Percentiles rank a stretch among this genome's conserved stretches.
These are phyloP conservation scores for Axea sp. DNA, from an alignment of 2,888 invertebrate species.

Conservation along the genomic window DNA sequence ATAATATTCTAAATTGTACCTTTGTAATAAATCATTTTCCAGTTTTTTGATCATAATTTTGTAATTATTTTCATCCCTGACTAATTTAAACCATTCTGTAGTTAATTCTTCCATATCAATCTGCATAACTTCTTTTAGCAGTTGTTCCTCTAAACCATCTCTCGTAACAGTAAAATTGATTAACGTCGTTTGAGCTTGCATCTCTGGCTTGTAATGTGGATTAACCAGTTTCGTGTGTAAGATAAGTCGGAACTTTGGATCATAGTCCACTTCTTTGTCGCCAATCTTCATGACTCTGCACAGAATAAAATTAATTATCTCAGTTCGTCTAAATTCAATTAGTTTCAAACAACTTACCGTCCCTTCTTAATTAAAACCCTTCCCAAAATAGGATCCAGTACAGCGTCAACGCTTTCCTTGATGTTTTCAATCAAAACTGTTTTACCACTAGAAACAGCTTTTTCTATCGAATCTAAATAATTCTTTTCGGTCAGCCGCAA, in stretches of 20 bases:
- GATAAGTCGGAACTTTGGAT: slow-evolving; percentile 89
- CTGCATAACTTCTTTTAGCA: slow-evolving; percentile 95
- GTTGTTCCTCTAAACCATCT: slow-evolving; percentile 95
- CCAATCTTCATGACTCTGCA: slow-evolving; percentile 88
- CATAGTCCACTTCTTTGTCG: slow-evolving; percentile 94
- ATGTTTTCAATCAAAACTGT: slow-evolving; percentile 93
- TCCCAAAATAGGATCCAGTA: slow-evolving; percentile 92
- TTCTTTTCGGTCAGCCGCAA: slow-evolving; percentile 89
- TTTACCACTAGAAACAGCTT: slow-evolving; percentile 86
- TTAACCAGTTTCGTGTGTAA: slow-evolving; percentile 96
- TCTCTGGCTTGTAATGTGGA: slow-evolving; percentile 97
- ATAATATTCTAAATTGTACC: slow-evolving; percentile 61
- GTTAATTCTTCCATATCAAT: slow-evolving; percentile 95
- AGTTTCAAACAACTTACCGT: slow-evolving; percentile 79
- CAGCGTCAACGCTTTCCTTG: slow-evolving; percentile 92
- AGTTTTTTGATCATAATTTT: slow-evolving; percentile 94
- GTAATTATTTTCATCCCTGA: slow-evolving; percentile 95
- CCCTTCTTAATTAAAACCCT: slow-evolving; percentile 94
- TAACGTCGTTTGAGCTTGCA: slow-evolving; percentile 96
- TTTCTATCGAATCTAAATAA: slow-evolving; percentile 91
- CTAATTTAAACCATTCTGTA: slow-evolving; percentile 88
- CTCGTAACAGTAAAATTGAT: slow-evolving; percentile 97
- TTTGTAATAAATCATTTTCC: slow-evolving; percentile 93
- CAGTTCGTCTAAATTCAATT: no score
- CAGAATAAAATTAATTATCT: not conserved